These are phyloP conservation scores for Clivina fossor DNA, from an alignment of 2,888 invertebrate genomes.

Conservation along the genomic window DNA sequence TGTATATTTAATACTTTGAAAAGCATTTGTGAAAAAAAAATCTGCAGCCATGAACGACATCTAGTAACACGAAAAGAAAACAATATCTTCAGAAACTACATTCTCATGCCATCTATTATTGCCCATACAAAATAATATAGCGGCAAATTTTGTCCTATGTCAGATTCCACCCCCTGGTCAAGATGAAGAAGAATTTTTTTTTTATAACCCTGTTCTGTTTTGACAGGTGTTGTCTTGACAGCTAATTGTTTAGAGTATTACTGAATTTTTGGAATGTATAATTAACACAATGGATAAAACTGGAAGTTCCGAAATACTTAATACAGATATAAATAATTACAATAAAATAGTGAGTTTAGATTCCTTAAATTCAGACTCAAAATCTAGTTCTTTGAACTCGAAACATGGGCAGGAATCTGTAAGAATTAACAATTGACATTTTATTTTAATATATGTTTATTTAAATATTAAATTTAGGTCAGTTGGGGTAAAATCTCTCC, in stretches of 20 bases:
- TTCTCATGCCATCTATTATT: too few species aligned
- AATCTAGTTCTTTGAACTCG: slow-evolving; percentile 81
- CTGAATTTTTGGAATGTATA: neutral
- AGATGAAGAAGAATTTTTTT: too few species aligned
- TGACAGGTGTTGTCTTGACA: too few species aligned
- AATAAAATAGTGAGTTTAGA: slow-evolving; percentile 81
- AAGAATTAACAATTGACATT: slow-evolving; percentile 50
- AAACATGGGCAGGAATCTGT: slow-evolving; percentile 82
- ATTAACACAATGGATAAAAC: slow-evolving; percentile 65
- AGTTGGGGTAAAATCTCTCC: slow-evolving; percentile 64
- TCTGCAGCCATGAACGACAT: too few species aligned
- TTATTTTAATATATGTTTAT: slow-evolving; percentile 21
- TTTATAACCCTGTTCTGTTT: too few species aligned
- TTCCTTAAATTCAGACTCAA: slow-evolving; percentile 80
- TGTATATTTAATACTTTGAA: too few species aligned
- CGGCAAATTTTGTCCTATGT: too few species aligned
- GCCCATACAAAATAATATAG: too few species aligned
- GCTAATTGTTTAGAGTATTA: neutral
- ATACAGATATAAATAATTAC: slow-evolving; percentile 65
- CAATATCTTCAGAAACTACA: too few species aligned
- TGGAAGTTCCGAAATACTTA: slow-evolving; percentile 66
- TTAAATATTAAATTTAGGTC: slow-evolving; percentile 48
- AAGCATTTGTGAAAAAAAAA: too few species aligned
- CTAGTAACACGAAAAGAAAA: too few species aligned
- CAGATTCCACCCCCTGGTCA: too few species aligned